Base-by-base conservation (phyloP, 2,888 invertebrate species). In the Thereva unica region DNA sequence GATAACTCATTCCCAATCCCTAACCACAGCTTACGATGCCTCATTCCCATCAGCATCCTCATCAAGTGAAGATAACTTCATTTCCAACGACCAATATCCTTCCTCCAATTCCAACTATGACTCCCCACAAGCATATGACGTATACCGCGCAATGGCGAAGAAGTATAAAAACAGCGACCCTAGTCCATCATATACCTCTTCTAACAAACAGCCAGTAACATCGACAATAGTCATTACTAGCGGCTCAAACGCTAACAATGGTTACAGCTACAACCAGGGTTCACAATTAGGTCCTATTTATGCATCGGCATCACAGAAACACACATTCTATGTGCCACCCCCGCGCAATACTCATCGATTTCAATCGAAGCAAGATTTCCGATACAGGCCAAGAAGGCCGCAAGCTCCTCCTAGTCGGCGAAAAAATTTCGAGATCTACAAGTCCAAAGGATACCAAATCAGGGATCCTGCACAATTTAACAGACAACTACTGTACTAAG, bases 21-120 rank as follows among this genome's bases (percentile, higher is more conserved):
- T 81, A 65, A 78, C 79, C 1, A 79, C 81, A 0, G 79, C 78
- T 4, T 80, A 78, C 71, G 76, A 73, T 3, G 61, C 70, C n/a
- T 76, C 52, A 41, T n/a, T 63, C 2, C n/a, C 42, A 44, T 23
- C 8, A 5, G 2, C 10, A 12, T 2, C 6, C 4, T 4, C 10
- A 10, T 1, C 63, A 3, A 44, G 45, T 5, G 45, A 23, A 5
- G 45, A 38, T 9, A 54, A 64, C 44, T n/a, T 47, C 45, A 64
- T 64, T n/a, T 7, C 40, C 2, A n/a, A 45, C 5, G 64, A 64
- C 6, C 45, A 35, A 23, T 23, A 53, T 37, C 34, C 37, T 42
- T 37, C 34, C 37, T 42, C 38, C 64, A n/a, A 37, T 35, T 44
- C 9, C 38, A 9, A 5, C 6, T 38, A 37, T 8, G 50, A 55